phyloP scores from a whole-genome alignment of 2,797 vertebrate species.

The Echeneis naucrates region DNA sequence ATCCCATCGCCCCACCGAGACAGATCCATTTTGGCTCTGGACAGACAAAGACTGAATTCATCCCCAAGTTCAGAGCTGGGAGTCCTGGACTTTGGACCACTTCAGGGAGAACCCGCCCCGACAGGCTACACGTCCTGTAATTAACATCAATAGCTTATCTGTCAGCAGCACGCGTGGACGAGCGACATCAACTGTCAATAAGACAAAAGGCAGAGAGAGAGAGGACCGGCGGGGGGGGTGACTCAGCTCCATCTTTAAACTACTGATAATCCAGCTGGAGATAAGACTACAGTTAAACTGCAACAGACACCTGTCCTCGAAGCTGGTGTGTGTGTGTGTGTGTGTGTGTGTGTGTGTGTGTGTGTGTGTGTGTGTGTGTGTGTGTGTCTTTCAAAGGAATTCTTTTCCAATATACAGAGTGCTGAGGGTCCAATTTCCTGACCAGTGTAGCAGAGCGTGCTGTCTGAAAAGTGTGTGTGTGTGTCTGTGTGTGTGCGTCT shows the following conservation, averaged over 20 bases:
- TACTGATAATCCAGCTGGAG: conserved; percentile 48
- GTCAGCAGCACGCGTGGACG: conserved; percentile 43
- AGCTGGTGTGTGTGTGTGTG: conserved; percentile 30
- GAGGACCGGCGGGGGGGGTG: conserved; percentile 1
- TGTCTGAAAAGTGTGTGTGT: conserved; percentile 27
- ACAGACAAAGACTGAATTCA: too few species aligned
- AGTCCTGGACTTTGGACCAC: too few species aligned
- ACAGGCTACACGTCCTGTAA: conserved; percentile 48
- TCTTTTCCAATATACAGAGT: conserved; percentile 65
- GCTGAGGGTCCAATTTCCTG: conserved; percentile 75
- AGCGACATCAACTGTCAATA: conserved; percentile 40
- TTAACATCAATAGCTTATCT: conserved; percentile 69
- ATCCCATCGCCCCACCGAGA: too few species aligned
- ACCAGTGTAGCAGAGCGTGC: conserved; percentile 38
- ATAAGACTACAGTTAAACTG: conserved; percentile 50
- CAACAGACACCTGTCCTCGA: conserved; percentile 30
- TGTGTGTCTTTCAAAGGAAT: conserved; percentile 60
- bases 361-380: conserved; percentile 3
- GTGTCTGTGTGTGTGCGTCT: not conserved
- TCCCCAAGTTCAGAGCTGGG: too few species aligned
- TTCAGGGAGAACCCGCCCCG: not conserved
- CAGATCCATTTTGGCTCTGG: too few species aligned
- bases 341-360: conserved; percentile 22
- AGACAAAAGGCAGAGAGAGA: conserved; percentile 39
- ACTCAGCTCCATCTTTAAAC: conserved; percentile 50